Conservation (phyloP, 2,113 vertebrate genomes). For the Boulengeromyrus knoepffleri region DNA sequence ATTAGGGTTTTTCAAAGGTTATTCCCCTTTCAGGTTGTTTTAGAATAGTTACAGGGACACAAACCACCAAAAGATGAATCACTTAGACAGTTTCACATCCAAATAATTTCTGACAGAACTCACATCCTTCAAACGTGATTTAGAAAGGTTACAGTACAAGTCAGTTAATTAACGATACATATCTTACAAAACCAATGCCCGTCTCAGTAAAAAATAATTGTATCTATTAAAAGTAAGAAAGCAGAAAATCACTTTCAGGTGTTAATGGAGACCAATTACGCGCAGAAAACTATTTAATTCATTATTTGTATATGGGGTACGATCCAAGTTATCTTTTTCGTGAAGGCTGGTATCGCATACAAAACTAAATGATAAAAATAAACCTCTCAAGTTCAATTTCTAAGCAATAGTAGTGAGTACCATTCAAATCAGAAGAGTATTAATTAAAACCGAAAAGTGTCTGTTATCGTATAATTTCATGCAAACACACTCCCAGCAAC, state of each 20-base stretch:
- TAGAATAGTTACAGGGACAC: background rate
- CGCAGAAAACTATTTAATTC: background rate
- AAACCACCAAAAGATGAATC: background rate
- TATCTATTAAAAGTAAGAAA: background rate
- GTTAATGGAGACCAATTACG: background rate
- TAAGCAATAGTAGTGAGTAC: background rate
- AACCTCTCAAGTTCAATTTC: background rate
- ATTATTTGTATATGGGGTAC: background rate
- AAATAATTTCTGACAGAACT: background rate
- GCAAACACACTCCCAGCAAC: background rate
- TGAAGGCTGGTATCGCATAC: background rate
- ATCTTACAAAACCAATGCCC: background rate
- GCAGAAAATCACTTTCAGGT: background rate
- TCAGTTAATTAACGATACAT: background rate
- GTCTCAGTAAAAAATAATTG: background rate
- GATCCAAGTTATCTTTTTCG: background rate
- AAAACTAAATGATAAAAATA: background rate
- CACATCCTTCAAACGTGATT: background rate
- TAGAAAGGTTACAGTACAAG: background rate
- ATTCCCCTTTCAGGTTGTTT: conserved; percentile 12
- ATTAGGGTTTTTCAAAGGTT: background rate
- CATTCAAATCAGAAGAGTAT: background rate
- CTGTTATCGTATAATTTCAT: background rate
- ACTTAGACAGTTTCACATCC: background rate
- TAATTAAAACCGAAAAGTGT: background rate